These are phyloP conservation scores for Drosophila novamexicana DNA, from an alignment of 1,140 invertebrate genomes.

Conservation along the genomic window DNA sequence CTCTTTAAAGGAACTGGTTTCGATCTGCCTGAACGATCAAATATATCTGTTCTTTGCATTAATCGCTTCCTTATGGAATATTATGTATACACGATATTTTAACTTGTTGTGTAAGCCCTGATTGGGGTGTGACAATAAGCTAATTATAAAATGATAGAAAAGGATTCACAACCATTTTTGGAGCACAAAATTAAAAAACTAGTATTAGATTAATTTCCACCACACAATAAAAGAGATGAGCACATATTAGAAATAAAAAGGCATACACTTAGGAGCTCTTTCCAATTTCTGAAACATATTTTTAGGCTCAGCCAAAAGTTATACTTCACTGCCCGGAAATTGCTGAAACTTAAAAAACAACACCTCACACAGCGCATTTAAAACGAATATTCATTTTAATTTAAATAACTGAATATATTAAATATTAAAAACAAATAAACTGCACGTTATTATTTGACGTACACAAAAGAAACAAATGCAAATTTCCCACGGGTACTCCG, in stretches of 20 bases:
- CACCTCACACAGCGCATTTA: background rate
- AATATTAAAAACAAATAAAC: slow-evolving; percentile 1
- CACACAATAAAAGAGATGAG: background rate
- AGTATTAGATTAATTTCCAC: background rate
- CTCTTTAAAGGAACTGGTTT: slow-evolving; percentile 33
- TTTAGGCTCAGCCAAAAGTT: slow-evolving; percentile 13
- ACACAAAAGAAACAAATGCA: slow-evolving; percentile 47
- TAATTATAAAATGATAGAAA: background rate
- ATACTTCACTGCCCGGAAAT: slow-evolving; percentile 3
- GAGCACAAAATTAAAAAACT: no score
- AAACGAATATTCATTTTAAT: background rate
- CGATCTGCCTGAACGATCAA: slow-evolving; percentile 13
- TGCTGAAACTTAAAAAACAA: background rate
- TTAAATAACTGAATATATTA: slow-evolving; percentile 1
- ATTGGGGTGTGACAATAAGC: slow-evolving; percentile 13
- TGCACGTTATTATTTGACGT: background rate
- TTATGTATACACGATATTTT: slow-evolving; percentile 23
- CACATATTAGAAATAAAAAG: background rate
- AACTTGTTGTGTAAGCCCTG: background rate
- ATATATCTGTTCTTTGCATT: slow-evolving; percentile 18
- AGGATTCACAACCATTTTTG: no score
- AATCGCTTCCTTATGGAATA: slow-evolving; percentile 62
- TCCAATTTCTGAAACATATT: background rate
- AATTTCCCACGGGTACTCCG: slow-evolving; percentile 37
- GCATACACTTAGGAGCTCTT: slow-evolving; percentile 26